Evolutionary conservation across 1,140 invertebrate species (phyloP).

Genomic region (Nasonia vitripennis): DNA sequence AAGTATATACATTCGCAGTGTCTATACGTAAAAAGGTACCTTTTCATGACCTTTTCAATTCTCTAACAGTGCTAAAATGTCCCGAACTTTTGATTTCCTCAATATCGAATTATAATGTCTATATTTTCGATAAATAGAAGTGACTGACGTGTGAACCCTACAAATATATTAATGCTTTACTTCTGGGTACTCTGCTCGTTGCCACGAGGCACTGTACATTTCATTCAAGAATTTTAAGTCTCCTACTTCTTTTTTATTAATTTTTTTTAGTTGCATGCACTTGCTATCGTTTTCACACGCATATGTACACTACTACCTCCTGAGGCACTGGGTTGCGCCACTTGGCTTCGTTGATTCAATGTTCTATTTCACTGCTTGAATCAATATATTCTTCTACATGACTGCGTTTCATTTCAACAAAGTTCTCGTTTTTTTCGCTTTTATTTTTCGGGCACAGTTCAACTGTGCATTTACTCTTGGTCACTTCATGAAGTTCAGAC

Average conservation of each 20-base stretch:
- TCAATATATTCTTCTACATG: slow-evolving; percentile 44
- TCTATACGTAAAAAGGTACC: slow-evolving; percentile 42
- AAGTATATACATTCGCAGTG: slow-evolving; percentile 51
- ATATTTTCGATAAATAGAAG: slow-evolving; percentile 51
- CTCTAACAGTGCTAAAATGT: slow-evolving; percentile 33
- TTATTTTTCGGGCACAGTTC: slow-evolving; percentile 49
- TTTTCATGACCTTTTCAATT: slow-evolving; percentile 33
- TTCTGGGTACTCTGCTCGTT: slow-evolving; percentile 27
- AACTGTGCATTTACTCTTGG: slow-evolving; percentile 46
- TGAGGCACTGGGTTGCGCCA: slow-evolving; percentile 54
- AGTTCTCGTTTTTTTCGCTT: slow-evolving; percentile 1
- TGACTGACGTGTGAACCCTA: slow-evolving; percentile 48
- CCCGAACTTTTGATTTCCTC: slow-evolving; percentile 51
- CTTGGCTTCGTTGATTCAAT: slow-evolving; percentile 51
- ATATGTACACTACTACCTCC: slow-evolving; percentile 52
- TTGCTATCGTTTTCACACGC: slow-evolving; percentile 42
- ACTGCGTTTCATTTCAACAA: slow-evolving; percentile 10
- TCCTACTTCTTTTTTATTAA: slow-evolving; percentile 29
- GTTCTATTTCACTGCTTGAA: slow-evolving; percentile 45
- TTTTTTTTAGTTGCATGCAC: slow-evolving; percentile 44
- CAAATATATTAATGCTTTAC: slow-evolving; percentile 26
- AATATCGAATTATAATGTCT: slow-evolving; percentile 44
- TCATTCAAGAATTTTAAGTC: slow-evolving; percentile 28
- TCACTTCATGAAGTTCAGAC: slow-evolving; percentile 42
- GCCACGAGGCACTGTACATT: slow-evolving; percentile 48